Base-by-base conservation (phyloP, 2,113 vertebrate species). In the Gobio gobio region DNA sequence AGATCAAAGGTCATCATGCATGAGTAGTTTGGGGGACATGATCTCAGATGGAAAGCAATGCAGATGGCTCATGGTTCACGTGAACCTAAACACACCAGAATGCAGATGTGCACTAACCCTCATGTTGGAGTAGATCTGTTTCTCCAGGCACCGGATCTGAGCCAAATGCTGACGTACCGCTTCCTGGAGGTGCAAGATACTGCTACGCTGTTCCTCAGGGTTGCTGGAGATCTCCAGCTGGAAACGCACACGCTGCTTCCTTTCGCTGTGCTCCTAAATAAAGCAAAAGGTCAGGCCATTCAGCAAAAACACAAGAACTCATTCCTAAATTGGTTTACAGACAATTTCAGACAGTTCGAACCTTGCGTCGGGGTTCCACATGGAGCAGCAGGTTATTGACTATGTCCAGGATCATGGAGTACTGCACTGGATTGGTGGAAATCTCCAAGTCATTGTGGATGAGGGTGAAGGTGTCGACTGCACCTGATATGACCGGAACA, bases 221-320 rank as follows among this genome's bases (percentile, higher is more conserved):
- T 99, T 99, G 90, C 98, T 99, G 73, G 97, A 99, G 88, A 99
- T 99, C 87, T 99, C 98, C 89, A 99, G 93, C 92, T 99, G 98
- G 93, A 99, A 99, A 40, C 98, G 97, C 18, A 99, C 98, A 4
- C 98, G 92, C 90, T 99, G 98, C 89, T 99, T 99, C 91, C 99
- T 98, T 93, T 99, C 98, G 22, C 98, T 99, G 91, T 99, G 98
- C 91, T 99, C 98, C 98, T 99, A 90, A 45, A 84, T 51, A 20
- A 10, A 0, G 36, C 82, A 36, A 0, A 24, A 18, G 0, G n/a
- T 45, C 18, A 26, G 51, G 78, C 0, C 13, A 43, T 68, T 54
- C 1, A 47, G 26, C 29, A 1, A 43, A 14, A 59, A 72, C 36
- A 24, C 58, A n/a, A 47, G 9, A 49, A 18, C 24, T 14, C 3